Conservation (phyloP, 2,113 vertebrate species). For the Bostrychus sinensis region DNA sequence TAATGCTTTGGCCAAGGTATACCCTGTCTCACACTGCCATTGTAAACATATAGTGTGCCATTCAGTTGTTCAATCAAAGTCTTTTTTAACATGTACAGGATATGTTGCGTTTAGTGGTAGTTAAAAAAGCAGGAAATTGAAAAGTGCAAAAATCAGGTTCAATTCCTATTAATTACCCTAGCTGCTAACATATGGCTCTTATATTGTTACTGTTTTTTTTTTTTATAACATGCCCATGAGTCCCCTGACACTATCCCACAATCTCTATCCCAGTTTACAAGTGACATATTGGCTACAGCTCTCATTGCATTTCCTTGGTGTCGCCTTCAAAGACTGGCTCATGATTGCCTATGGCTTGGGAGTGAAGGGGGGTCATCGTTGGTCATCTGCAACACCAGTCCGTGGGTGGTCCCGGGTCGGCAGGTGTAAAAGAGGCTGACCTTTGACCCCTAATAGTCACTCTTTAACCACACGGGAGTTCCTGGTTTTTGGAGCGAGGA, state of each 20-base stretch:
- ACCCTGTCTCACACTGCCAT: too few species aligned
- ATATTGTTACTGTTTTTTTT: not conserved
- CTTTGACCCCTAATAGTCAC: not conserved
- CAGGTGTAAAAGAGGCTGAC: not conserved
- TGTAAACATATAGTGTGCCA: too few species aligned
- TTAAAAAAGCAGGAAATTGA: too few species aligned
- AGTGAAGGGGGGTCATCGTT: too few species aligned
- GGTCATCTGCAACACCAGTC: slow-evolving; percentile 2
- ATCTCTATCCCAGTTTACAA: not conserved
- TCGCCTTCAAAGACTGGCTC: not conserved
- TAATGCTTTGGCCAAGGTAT: too few species aligned
- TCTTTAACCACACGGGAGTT: not conserved
- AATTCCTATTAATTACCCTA: not conserved
- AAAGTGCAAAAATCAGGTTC: not conserved
- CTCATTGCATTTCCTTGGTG: not conserved
- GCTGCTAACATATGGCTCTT: too few species aligned
- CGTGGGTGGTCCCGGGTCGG: not conserved
- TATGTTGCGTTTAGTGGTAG: too few species aligned
- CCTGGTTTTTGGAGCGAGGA: not conserved
- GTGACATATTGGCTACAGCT: not conserved
- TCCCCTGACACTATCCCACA: not conserved
- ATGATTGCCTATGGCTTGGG: not conserved
- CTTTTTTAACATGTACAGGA: too few species aligned
- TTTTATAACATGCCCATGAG: not conserved
- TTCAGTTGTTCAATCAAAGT: too few species aligned